phyloP scores from a whole-genome alignment of 2,113 vertebrate genomes.

The Hassar affinis region DNA sequence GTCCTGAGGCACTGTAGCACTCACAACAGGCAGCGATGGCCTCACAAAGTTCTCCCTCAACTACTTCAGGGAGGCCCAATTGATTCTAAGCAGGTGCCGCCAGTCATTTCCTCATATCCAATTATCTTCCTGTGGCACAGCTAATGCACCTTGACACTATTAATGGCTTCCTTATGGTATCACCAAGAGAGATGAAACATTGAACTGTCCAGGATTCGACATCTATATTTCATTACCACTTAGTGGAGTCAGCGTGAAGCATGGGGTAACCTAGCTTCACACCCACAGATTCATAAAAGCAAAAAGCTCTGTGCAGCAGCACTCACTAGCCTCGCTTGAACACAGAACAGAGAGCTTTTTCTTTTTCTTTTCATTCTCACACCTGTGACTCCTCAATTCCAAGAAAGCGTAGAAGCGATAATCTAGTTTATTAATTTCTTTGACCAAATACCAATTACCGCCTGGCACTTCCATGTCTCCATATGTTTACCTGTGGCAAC shows the following conservation, averaged over 20 bases:
- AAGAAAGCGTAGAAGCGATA: slow-evolving; percentile 11
- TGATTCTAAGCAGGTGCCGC: slow-evolving; percentile 73
- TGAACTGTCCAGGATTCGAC: slow-evolving; percentile 70
- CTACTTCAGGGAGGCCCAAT: slow-evolving; percentile 63
- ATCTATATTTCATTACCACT: slow-evolving; percentile 79
- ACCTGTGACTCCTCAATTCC: slow-evolving; percentile 13
- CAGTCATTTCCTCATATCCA: slow-evolving; percentile 73
- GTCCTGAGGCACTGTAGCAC: slow-evolving; percentile 25
- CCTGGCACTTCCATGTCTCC: slow-evolving; percentile 19
- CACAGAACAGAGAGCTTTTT: slow-evolving; percentile 15
- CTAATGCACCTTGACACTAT: slow-evolving; percentile 78
- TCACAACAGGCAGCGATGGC: slow-evolving; percentile 26
- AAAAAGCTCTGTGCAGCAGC: slow-evolving; percentile 41
- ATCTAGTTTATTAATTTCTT: slow-evolving; percentile 29
- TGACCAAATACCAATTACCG: slow-evolving; percentile 42
- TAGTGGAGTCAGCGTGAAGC: slow-evolving; percentile 57
- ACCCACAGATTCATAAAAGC: slow-evolving; percentile 48
- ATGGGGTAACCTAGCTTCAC: slow-evolving; percentile 48
- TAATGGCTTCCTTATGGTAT: slow-evolving; percentile 78
- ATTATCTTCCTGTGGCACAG: slow-evolving; percentile 72
- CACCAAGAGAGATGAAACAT: slow-evolving; percentile 74
- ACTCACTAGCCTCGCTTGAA: slow-evolving; percentile 32
- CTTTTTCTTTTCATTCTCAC: neutral
- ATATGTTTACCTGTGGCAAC: slow-evolving; percentile 11
- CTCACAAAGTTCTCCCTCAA: slow-evolving; percentile 56